Conservation (phyloP, 2,888 invertebrate species). For the Amblyjoppa proteus region DNA sequence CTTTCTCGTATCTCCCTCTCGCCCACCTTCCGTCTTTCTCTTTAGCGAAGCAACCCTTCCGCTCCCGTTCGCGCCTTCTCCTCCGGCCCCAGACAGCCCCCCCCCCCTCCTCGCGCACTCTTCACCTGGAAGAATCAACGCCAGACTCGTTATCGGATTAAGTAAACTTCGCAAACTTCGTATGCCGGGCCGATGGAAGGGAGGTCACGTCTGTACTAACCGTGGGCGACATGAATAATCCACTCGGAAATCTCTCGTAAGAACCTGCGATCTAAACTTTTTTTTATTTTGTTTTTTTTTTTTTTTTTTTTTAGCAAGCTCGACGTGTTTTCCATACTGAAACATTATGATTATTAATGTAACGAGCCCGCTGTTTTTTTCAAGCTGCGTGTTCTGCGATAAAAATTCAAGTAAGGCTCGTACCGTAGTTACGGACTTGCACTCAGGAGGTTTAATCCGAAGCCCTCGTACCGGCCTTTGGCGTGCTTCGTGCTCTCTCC, state of each 20-base stretch:
- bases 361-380: neutral
- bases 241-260: slow-evolving; percentile 14
- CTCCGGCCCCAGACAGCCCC: neutral
- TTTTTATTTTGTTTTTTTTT: slow-evolving; percentile 15
- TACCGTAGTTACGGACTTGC: no score
- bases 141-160: slow-evolving; percentile 77
- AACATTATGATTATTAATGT: neutral
- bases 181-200: slow-evolving; percentile 12
- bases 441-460: neutral
- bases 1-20: slow-evolving; percentile 6
- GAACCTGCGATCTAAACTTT: slow-evolving; percentile 6
- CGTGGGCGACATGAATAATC: slow-evolving; percentile 53
- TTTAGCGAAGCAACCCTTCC: neutral
- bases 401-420: neutral
- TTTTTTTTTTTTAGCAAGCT: slow-evolving; percentile 20
- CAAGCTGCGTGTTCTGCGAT: neutral
- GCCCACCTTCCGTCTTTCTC: neutral
- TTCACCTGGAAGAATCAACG: slow-evolving; percentile 61
- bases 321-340: slow-evolving; percentile 3
- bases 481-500: neutral
- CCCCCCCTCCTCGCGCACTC: neutral
- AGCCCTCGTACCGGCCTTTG: neutral
- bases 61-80: neutral
- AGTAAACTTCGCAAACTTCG: slow-evolving; percentile 77
- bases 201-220: slow-evolving; percentile 42